Conservation (phyloP, 2,113 vertebrate genomes). For the Grammatotria lemairii region DNA sequence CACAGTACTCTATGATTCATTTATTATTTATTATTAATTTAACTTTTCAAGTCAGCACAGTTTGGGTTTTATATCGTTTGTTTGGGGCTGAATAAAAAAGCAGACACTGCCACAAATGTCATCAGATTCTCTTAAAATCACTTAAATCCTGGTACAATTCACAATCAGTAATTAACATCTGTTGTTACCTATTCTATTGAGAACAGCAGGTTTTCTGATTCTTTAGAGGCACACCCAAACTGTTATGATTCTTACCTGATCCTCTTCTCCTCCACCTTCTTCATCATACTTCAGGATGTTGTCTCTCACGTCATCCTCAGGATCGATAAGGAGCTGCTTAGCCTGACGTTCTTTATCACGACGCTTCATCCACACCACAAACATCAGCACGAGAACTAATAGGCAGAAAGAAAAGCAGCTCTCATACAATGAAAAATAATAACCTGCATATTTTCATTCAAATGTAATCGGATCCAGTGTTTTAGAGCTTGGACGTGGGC, state of each 20-base stretch:
- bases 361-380: constrained; percentile 97
- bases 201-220: background rate
- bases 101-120: background rate
- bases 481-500: constrained; percentile 22
- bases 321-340: constrained; percentile 94
- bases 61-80: background rate
- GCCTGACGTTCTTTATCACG: constrained; percentile 93
- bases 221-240: background rate
- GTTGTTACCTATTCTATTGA: background rate
- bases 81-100: background rate
- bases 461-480: constrained; percentile 44
- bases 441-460: constrained; percentile 40
- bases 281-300: constrained; percentile 98
- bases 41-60: background rate
- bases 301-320: constrained; percentile 93
- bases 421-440: constrained; percentile 25
- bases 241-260: constrained; percentile 77
- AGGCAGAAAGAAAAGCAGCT: background rate
- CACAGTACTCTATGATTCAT: background rate
- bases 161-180: background rate
- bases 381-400: constrained; percentile 89
- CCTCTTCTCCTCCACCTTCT: constrained; percentile 97
- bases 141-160: background rate
- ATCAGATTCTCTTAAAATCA: background rate
- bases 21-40: background rate